Percentiles rank a stretch among this genome's conserved stretches.
phyloP scores from a whole-genome alignment of 2,797 vertebrate genomes.

The Ispidina lecontei region DNA sequence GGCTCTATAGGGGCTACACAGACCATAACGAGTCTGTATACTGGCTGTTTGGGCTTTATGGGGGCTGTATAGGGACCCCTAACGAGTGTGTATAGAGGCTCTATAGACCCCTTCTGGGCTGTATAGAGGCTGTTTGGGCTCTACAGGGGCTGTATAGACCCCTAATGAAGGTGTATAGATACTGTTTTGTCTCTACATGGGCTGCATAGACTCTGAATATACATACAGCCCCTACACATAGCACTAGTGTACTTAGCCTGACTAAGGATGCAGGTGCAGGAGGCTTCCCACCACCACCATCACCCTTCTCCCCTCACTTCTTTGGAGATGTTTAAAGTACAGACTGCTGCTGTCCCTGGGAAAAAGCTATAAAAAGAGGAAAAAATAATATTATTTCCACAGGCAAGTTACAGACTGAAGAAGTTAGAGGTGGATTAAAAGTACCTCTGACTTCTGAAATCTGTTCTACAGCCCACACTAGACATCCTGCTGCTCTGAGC shows the following conservation, averaged over 20 bases:
- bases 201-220: too few species aligned
- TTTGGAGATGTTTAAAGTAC: not conserved
- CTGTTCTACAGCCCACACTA: conserved; percentile 28
- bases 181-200: too few species aligned
- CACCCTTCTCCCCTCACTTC: not conserved
- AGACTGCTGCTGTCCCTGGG: not conserved
- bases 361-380: not conserved
- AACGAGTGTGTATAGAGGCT: too few species aligned
- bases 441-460: conserved; percentile 2
- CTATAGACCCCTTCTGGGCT: too few species aligned
- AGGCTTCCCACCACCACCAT: not conserved
- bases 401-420: not conserved
- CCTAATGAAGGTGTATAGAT: too few species aligned
- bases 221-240: not conserved
- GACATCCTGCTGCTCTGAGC: conserved; percentile 16
- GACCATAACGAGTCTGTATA: too few species aligned
- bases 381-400: not conserved
- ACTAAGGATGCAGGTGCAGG: not conserved
- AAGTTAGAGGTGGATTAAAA: not conserved
- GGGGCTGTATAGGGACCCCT: too few species aligned
- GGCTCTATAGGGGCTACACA: too few species aligned
- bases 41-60: too few species aligned
- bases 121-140: too few species aligned
- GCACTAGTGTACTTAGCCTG: not conserved
- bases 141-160: too few species aligned